Conservation (phyloP, 1,140 invertebrate species). For the Drosophila pseudoananassae region DNA sequence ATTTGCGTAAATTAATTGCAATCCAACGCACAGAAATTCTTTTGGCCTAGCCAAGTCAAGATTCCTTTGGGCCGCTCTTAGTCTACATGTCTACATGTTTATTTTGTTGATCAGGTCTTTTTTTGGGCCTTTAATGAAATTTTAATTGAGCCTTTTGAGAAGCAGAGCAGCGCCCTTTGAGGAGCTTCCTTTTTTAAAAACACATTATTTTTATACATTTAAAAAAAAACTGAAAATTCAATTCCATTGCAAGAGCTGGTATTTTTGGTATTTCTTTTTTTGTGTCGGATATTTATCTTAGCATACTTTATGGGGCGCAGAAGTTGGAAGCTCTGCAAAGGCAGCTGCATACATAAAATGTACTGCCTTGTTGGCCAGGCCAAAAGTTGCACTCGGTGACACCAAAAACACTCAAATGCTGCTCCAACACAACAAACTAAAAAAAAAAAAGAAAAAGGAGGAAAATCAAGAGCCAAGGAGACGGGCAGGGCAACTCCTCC, state of each 20-base stretch:
- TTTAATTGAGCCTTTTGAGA: constrained; percentile 23
- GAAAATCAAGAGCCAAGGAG: constrained; percentile 17
- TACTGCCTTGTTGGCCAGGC: constrained; percentile 25
- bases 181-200: not conserved
- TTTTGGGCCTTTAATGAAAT: constrained; percentile 17
- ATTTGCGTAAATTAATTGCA: constrained; percentile 49
- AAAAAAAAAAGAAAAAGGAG: not conserved
- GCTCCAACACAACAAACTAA: constrained; percentile 13
- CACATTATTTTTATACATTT: not conserved
- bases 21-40: constrained; percentile 28
- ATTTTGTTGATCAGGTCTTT: constrained; percentile 27
- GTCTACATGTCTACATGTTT: constrained; percentile 3
- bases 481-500: constrained; percentile 23
- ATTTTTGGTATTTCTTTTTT: not conserved
- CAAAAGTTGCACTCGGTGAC: constrained; percentile 60
- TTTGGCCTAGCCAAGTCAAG: constrained; percentile 21
- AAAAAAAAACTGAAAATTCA: not conserved
- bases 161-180: not conserved
- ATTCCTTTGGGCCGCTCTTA: constrained; percentile 8
- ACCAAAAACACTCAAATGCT: constrained; percentile 31
- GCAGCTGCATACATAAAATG: constrained; percentile 74
- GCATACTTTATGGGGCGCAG: constrained; percentile 43
- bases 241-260: not conserved
- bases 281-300: constrained; percentile 26
- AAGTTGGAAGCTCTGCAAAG: constrained; percentile 45